phyloP scores from a whole-genome alignment of 2,113 vertebrate genomes.

The Leucopternis melanops region DNA sequence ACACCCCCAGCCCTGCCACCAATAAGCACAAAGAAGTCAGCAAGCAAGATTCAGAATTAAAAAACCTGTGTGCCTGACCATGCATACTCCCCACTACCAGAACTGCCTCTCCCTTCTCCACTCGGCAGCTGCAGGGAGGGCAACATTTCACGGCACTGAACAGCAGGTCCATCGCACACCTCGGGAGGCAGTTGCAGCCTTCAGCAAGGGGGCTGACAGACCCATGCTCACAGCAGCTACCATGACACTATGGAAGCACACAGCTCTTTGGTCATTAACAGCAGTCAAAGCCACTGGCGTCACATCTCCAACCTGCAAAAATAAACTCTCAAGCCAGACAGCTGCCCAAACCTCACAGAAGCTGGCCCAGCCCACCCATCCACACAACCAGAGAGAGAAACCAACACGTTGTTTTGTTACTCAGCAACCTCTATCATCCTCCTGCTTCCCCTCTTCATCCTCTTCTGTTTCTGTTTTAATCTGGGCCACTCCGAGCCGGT shows the following conservation, averaged over 20 bases:
- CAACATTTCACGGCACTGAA: not conserved
- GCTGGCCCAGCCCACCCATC: not conserved
- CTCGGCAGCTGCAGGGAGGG: not conserved
- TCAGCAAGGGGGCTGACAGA: not conserved
- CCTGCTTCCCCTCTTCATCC: conserved; percentile 63
- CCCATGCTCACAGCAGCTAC: not conserved
- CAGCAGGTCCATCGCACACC: not conserved
- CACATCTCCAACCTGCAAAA: not conserved
- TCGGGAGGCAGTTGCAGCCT: not conserved
- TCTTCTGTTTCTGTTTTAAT: conserved; percentile 84
- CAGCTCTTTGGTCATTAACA: conserved; percentile 75
- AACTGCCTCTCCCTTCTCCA: not conserved
- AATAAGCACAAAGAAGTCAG: conserved; percentile 17
- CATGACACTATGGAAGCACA: conserved; percentile 55
- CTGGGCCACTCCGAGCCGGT: conserved; percentile 92
- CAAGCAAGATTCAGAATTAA: conserved; percentile 8
- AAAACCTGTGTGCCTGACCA: not conserved
- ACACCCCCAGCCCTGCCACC: not conserved
- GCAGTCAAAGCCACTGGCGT: conserved; percentile 31
- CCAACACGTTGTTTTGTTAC: not conserved
- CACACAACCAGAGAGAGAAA: conserved; percentile 16
- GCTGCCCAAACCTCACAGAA: not conserved
- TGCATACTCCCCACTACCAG: not conserved
- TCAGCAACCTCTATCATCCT: conserved; percentile 48
- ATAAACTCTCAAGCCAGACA: not conserved